Conservation (phyloP, 1,140 invertebrate species). For the Atta cephalotes region DNA sequence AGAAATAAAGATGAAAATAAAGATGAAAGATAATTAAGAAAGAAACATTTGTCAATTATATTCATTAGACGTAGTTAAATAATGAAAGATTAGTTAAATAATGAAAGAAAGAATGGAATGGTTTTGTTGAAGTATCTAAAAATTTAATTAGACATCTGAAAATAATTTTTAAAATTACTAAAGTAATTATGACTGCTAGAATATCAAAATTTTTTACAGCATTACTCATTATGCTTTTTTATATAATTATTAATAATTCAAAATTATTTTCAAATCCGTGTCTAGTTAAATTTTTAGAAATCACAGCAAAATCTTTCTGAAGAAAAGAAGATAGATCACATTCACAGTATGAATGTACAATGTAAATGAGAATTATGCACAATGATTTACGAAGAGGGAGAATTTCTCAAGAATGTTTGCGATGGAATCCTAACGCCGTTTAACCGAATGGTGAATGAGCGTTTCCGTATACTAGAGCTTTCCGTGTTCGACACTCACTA, state of each 20-base stretch:
- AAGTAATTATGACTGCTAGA: too few species aligned
- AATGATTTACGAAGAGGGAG: background rate
- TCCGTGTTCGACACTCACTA: conserved; percentile 29
- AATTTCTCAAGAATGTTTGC: background rate
- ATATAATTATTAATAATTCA: too few species aligned
- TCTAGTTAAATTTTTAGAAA: too few species aligned
- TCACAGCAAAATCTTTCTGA: too few species aligned
- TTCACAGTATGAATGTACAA: background rate
- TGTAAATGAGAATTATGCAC: background rate
- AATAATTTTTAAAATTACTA: too few species aligned
- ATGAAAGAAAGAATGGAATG: background rate
- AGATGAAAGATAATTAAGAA: background rate
- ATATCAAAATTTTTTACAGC: too few species aligned
- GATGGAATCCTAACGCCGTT: background rate
- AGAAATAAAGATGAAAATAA: background rate
- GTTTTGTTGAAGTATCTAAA: too few species aligned
- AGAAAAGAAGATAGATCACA: background rate
- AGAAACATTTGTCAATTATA: background rate
- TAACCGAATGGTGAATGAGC: background rate
- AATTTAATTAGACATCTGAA: too few species aligned
- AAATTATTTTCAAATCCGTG: too few species aligned
- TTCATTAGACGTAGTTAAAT: background rate
- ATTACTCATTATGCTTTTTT: too few species aligned
- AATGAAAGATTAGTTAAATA: background rate
- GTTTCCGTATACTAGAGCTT: background rate